These are phyloP conservation scores for Camponotus pennsylvanicus DNA, from an alignment of 1,140 invertebrate species.

Conservation along the genomic window DNA sequence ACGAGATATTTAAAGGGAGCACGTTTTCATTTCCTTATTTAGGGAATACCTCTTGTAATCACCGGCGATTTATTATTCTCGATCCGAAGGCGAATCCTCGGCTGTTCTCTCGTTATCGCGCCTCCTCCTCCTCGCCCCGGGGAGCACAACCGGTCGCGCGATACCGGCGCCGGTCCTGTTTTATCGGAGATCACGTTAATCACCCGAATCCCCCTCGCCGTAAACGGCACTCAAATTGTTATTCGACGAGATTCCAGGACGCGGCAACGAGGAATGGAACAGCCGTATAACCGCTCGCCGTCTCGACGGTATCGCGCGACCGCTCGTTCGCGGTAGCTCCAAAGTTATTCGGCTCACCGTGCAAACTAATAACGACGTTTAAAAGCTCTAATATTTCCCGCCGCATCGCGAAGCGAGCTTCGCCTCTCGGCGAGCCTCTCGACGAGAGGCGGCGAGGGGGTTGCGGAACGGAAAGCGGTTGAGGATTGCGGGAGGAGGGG, in stretches of 20 bases:
- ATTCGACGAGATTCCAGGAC: slow-evolving; percentile 50
- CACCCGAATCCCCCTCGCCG: slow-evolving; percentile 30
- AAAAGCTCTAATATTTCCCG: slow-evolving; percentile 82
- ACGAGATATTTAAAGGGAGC: slow-evolving; percentile 34
- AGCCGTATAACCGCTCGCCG: not conserved
- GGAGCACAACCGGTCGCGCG: slow-evolving; percentile 55
- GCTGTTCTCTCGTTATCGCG: slow-evolving; percentile 36
- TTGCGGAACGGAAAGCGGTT: not conserved
- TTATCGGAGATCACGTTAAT: slow-evolving; percentile 62
- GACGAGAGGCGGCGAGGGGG: not conserved
- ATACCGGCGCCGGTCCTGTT: slow-evolving; percentile 48
- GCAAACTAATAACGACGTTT: slow-evolving; percentile 85
- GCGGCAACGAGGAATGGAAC: not conserved
- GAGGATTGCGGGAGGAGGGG: not conserved
- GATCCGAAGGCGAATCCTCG: slow-evolving; percentile 45
- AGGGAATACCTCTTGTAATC: slow-evolving; percentile 43
- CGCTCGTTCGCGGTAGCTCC: slow-evolving; percentile 28
- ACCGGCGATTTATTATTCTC: slow-evolving; percentile 49
- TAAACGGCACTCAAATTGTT: slow-evolving; percentile 61
- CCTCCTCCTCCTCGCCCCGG: not conserved
- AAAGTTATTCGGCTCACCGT: slow-evolving; percentile 81
- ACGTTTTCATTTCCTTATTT: slow-evolving; percentile 60
- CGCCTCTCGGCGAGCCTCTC: not conserved
- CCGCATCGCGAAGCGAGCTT: slow-evolving; percentile 55
- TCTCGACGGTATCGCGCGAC: slow-evolving; percentile 25